A percentile compares a stretch with the other conserved stretches of the same genome.
Evolutionary conservation across 2,888 invertebrate species (phyloP).

Genomic region (Drosophila peninsularis): DNA sequence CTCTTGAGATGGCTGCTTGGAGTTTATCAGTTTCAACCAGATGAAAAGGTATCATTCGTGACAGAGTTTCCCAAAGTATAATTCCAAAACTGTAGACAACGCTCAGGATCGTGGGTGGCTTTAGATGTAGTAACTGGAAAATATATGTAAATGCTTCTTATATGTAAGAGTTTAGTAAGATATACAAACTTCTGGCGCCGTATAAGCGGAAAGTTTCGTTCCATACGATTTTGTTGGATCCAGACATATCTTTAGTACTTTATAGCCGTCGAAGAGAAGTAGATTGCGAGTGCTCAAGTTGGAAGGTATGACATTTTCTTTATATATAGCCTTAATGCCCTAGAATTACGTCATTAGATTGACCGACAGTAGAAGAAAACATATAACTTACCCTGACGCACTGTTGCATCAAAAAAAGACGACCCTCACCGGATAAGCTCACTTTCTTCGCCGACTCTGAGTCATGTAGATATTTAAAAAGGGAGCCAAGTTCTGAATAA

Average conservation of each 20-base stretch:
- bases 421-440: not conserved
- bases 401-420: not conserved
- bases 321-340: slow-evolving; percentile 46
- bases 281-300: slow-evolving; percentile 49
- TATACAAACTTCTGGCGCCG: slow-evolving; percentile 46
- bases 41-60: slow-evolving; percentile 21
- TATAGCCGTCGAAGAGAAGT: slow-evolving; percentile 6
- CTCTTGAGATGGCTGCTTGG: fast-evolving
- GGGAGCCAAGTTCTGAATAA: not conserved
- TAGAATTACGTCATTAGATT: slow-evolving; percentile 1
- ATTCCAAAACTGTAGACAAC: slow-evolving; percentile 54
- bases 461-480: not conserved
- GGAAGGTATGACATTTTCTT: slow-evolving; percentile 36
- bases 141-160: not conserved
- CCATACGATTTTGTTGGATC: not conserved
- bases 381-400: not conserved
- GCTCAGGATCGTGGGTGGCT: slow-evolving; percentile 19
- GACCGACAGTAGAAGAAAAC: not conserved
- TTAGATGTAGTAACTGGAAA: not conserved
- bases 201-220: slow-evolving; percentile 30
- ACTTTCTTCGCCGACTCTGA: too few relatives aligned
- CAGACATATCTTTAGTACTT: slow-evolving; percentile 42
- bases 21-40: fast-evolving
- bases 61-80: slow-evolving; percentile 42
- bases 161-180: not conserved